Evolutionary conservation across 2,888 invertebrate species (phyloP).

Genomic region (Leucophenga montana): DNA sequence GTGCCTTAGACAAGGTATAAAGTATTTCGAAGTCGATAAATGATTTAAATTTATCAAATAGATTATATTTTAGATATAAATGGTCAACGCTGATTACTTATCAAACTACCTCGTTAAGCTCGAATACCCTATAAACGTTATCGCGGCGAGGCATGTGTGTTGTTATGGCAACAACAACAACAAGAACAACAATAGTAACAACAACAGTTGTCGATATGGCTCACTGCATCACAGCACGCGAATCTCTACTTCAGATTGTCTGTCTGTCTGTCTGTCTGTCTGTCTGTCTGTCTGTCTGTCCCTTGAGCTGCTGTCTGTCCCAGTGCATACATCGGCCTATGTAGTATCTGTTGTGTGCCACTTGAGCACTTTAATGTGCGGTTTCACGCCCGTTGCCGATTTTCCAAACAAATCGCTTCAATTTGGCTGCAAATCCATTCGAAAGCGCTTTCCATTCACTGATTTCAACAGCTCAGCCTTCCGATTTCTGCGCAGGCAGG

Average conservation of each 20-base stretch:
- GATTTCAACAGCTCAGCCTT: neutral
- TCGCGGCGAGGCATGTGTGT: constrained; percentile 25
- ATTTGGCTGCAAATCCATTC: constrained; percentile 1
- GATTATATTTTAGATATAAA: too few species aligned
- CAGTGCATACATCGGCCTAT: too few species aligned
- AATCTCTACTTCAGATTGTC: neutral
- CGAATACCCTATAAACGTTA: too few species aligned
- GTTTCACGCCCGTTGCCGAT: constrained; percentile 26
- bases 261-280: neutral
- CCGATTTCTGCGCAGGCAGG: neutral
- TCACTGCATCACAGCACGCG: constrained; percentile 11
- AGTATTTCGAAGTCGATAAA: too few species aligned
- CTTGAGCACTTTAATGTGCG: constrained; percentile 16
- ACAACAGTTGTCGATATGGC: constrained; percentile 20
- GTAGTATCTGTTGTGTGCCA: neutral
- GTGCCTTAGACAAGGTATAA: too few species aligned
- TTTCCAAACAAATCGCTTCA: constrained; percentile 17
- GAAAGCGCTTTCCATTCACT: too few species aligned
- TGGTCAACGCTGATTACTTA: too few species aligned
- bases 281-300: neutral
- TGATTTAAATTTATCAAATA: too few species aligned
- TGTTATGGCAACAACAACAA: constrained; percentile 23
- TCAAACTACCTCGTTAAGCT: too few species aligned
- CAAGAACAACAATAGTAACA: constrained; percentile 16
- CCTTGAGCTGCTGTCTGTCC: too few species aligned